Percentiles rank a stretch among this genome's conserved stretches.
Evolutionary conservation across 2,113 vertebrate species (phyloP).

Genomic region (Apodemus sylvaticus): DNA sequence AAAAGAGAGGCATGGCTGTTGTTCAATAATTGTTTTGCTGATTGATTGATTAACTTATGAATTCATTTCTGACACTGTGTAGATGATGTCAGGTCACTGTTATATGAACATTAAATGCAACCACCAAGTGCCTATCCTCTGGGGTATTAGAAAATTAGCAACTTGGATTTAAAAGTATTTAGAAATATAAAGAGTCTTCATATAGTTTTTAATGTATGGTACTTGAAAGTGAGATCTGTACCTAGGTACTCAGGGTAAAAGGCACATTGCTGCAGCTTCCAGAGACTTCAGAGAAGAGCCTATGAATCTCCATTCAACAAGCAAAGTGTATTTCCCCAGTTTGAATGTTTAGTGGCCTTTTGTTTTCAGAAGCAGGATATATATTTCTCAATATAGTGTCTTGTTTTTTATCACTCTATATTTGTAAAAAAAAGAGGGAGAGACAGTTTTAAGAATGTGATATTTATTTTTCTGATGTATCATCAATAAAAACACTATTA

Average conservation of each 20-base stretch:
- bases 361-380: background rate
- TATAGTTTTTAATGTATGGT: background rate
- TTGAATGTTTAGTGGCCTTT: background rate
- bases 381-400: background rate
- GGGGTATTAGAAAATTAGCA: background rate
- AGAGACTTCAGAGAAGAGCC: background rate
- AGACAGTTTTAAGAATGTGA: background rate
- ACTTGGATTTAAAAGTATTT: background rate
- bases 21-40: background rate
- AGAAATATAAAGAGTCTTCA: background rate
- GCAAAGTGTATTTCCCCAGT: background rate
- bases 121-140: background rate
- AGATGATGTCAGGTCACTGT: background rate
- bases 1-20: background rate
- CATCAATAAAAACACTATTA: background rate
- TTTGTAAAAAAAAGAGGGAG: background rate
- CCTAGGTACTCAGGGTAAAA: background rate
- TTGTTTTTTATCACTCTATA: background rate
- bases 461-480: conserved; percentile 15
- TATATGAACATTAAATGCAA: background rate
- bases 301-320: background rate
- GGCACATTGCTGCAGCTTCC: background rate
- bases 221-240: background rate
- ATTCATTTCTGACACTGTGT: background rate
- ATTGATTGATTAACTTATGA: background rate